These are phyloP conservation scores for Caradrina clavipalpis DNA, from an alignment of 2,888 invertebrate species.

Conservation along the genomic window DNA sequence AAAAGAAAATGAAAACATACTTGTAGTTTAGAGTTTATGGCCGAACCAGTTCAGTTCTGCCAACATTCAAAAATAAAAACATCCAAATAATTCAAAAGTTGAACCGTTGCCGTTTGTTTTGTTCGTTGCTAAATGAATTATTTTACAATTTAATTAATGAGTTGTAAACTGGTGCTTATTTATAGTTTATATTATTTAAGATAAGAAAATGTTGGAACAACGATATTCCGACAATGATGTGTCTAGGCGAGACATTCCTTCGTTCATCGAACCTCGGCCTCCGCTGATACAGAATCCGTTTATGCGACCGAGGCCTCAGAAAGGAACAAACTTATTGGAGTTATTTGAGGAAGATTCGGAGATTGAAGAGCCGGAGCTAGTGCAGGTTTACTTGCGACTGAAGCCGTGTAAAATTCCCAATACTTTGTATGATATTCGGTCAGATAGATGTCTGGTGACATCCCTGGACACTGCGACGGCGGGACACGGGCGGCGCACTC, in stretches of 20 bases:
- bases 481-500: slow-evolving; percentile 84
- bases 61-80: slow-evolving; percentile 40
- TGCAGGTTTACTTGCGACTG: slow-evolving; percentile 90
- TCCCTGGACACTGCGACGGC: slow-evolving; percentile 82
- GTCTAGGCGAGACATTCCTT: slow-evolving; percentile 82
- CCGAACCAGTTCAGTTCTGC: slow-evolving; percentile 4
- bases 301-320: slow-evolving; percentile 85
- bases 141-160: slow-evolving; percentile 22
- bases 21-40: slow-evolving; percentile 5
- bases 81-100: slow-evolving; percentile 63
- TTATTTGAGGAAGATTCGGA: slow-evolving; percentile 83
- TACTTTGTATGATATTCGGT: slow-evolving; percentile 83
- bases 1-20: slow-evolving; percentile 14
- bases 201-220: slow-evolving; percentile 71
- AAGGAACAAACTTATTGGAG: slow-evolving; percentile 84
- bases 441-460: slow-evolving; percentile 81
- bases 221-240: slow-evolving; percentile 78
- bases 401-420: slow-evolving; percentile 83
- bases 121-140: slow-evolving; percentile 22
- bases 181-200: no score
- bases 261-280: slow-evolving; percentile 86
- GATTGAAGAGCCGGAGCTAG: slow-evolving; percentile 81
- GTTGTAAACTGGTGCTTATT: slow-evolving; percentile 26
- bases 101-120: slow-evolving; percentile 70
- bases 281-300: slow-evolving; percentile 86